Base-by-base conservation (phyloP, 2,797 vertebrate species). In the Cossypha caffra region DNA sequence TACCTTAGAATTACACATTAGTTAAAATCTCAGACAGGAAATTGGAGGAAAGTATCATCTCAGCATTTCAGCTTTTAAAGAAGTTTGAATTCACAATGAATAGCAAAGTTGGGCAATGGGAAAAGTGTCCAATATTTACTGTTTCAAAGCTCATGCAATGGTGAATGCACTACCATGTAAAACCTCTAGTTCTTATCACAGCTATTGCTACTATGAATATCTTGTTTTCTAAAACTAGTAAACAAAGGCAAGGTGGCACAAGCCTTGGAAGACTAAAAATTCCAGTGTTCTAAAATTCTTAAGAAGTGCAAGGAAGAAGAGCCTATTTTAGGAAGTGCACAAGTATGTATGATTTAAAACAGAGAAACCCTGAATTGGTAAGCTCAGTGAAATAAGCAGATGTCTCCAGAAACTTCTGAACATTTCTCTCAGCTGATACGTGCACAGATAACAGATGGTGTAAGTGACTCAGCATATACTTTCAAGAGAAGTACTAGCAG, bases 371-470 rank as follows among this genome's bases (percentile, higher is more conserved):
- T 33, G 40, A 77, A 71, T 50, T 0, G 0, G n/a, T 84, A 88
- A 95, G 54, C 61, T 83, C n/a, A 45, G 61, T 67, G 68, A 73
- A 92, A 90, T 88, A 88, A 94, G 79, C 84, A 97, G 79, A 95
- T 95, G 52, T 66, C 88, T 91, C 86, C 64, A 86, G 78, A 95
- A 63, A 86, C 67, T 95, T 90, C 86, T 88, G 58, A 94, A 69
- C 52, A 59, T 59, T 97, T 96, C 69, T 95, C 54, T 86, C 50
- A 85, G 81, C 31, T 95, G 82, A 82, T 95, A 93, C 2, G 4
- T 92, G 37, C 72, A 80, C 45, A 83, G 77, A 93, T 40, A 94
- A 86, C 90, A 96, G 95, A 97, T 95, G 93, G 92, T 52, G 59
- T 29, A 94, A 94, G 88, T 71, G 89, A 92, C 40, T 95, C 63